Evolutionary conservation across 2,113 vertebrate species (phyloP).

Genomic region (Malurus cyaneus): DNA sequence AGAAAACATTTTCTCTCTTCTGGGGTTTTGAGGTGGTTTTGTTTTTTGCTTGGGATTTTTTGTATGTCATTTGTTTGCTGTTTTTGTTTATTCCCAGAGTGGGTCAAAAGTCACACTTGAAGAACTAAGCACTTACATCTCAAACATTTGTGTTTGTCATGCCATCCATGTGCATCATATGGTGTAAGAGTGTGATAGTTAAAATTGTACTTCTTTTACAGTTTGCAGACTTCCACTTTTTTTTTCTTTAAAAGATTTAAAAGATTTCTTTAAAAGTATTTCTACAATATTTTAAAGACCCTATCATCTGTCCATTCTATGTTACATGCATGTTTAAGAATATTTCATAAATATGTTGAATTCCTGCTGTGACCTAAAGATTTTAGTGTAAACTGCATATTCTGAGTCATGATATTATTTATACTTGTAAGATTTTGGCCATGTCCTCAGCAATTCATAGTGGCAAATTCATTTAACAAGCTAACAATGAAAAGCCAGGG

Average conservation of each 20-base stretch:
- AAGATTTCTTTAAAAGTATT: background rate
- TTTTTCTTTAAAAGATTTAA: background rate
- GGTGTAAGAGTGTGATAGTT: background rate
- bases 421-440: background rate
- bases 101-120: constrained; percentile 17
- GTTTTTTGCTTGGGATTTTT: background rate
- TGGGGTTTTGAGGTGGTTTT: background rate
- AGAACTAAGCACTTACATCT: constrained; percentile 20
- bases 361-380: constrained; percentile 15
- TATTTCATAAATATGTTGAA: background rate
- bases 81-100: background rate
- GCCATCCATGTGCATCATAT: background rate
- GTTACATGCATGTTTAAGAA: constrained; percentile 20
- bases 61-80: background rate
- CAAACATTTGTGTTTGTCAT: constrained; percentile 32
- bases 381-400: background rate
- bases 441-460: background rate
- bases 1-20: background rate
- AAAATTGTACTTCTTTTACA: background rate
- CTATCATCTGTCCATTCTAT: constrained; percentile 39
- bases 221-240: background rate
- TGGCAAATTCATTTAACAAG: constrained; percentile 8
- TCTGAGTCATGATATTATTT: background rate
- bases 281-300: constrained; percentile 20
- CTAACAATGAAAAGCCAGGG: background rate